Conservation (phyloP, 2,113 vertebrate genomes). For the Condylura cristata region DNA sequence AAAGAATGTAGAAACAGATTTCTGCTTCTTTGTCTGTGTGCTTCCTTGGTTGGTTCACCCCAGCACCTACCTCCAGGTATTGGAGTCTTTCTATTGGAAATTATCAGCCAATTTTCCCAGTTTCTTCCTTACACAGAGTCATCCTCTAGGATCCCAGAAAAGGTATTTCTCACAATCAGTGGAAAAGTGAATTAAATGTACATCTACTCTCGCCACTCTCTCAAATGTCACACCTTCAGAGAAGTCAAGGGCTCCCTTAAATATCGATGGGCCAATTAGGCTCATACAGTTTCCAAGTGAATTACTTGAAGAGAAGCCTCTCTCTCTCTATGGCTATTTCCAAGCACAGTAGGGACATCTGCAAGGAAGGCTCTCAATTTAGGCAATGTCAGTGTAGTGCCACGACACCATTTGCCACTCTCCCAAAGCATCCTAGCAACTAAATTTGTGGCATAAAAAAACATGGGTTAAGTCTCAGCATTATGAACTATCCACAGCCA, state of each 20-base stretch:
- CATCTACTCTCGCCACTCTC: not conserved
- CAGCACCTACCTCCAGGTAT: not conserved
- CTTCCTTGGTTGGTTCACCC: not conserved
- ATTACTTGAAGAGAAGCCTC: not conserved
- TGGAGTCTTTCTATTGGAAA: not conserved
- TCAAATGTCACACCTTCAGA: not conserved
- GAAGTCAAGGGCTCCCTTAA: not conserved
- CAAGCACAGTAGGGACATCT: not conserved
- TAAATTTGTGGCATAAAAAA: not conserved
- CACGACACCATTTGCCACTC: not conserved
- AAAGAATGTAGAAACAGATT: not conserved
- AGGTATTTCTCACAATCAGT: not conserved
- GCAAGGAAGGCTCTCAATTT: not conserved
- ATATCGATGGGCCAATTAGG: not conserved
- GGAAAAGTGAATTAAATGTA: not conserved
- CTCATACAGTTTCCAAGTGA: not conserved
- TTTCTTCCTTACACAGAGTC: not conserved
- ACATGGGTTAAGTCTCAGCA: too few species aligned
- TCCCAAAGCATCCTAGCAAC: not conserved
- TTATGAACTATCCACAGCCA: too few species aligned
- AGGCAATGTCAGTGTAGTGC: not conserved
- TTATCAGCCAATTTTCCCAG: not conserved
- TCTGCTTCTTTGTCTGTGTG: not conserved
- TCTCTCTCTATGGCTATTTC: not conserved
- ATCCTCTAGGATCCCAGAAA: not conserved